phyloP scores from a whole-genome alignment of 2,888 invertebrate species.

The Allygus modestus region DNA sequence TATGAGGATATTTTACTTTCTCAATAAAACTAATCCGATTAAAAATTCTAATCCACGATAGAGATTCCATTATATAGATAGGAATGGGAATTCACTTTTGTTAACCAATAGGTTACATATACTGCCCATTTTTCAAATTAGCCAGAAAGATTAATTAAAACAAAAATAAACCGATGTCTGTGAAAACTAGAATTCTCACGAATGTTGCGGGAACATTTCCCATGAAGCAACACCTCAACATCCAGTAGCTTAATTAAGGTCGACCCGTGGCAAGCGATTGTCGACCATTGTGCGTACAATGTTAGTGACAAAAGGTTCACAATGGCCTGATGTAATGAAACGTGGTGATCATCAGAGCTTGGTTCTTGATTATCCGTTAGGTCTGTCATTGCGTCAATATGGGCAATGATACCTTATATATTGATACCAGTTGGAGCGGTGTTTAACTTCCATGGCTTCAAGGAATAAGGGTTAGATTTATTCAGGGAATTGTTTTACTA shows the following conservation, averaged over 20 bases:
- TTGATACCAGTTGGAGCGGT: too few species aligned
- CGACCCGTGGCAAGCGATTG: conserved; percentile 48
- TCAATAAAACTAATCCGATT: too few species aligned
- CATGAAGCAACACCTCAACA: conserved; percentile 12
- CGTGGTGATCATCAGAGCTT: conserved; percentile 33
- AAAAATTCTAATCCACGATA: too few species aligned
- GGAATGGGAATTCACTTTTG: too few species aligned
- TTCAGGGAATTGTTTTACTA: too few species aligned
- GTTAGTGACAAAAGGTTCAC: conserved; percentile 40
- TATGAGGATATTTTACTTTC: too few species aligned
- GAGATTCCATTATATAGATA: too few species aligned
- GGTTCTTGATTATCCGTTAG: not conserved
- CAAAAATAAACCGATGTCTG: not conserved
- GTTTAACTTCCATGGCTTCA: too few species aligned
- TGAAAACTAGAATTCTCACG: not conserved
- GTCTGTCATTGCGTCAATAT: conserved; percentile 10
- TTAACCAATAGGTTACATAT: too few species aligned
- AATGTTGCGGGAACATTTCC: not conserved
- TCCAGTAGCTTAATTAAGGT: conserved; percentile 33
- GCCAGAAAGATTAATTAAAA: not conserved
- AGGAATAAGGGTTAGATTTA: too few species aligned
- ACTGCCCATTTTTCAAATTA: too few species aligned
- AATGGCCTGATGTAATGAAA: conserved; percentile 39
- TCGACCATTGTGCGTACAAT: conserved; percentile 42
- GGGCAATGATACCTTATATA: not conserved